Conservation (phyloP, 1,140 invertebrate genomes). For the Trypoxylus dichotomus region DNA sequence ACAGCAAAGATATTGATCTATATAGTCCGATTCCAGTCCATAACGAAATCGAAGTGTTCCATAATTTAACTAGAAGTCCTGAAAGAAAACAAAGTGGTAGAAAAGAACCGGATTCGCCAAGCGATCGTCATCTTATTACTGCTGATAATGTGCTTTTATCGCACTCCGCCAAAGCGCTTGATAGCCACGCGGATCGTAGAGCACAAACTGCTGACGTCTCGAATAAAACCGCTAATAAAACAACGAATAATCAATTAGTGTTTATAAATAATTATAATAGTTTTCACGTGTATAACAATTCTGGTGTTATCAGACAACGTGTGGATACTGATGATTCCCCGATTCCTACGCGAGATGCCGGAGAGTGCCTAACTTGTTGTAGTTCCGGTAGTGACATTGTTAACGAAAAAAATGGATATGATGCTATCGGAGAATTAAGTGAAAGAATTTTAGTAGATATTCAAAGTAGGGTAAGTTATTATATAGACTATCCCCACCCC, state of each 20-base stretch:
- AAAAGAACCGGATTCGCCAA: not conserved
- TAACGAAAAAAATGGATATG: conserved; percentile 54
- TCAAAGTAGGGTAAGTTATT: conserved; percentile 57
- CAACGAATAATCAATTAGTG: conserved; percentile 21
- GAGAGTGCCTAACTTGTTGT: conserved; percentile 46
- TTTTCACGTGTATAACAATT: conserved; percentile 36
- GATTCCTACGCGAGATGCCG: conserved; percentile 38
- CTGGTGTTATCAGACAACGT: not conserved
- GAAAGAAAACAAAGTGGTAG: conserved; percentile 32
- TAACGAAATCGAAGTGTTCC: conserved; percentile 63
- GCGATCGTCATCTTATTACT: conserved; percentile 28
- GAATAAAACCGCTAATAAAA: not conserved
- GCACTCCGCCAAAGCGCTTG: not conserved
- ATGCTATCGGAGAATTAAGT: conserved; percentile 58
- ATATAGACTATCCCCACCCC: too few relatives aligned
- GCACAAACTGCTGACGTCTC: conserved; percentile 29
- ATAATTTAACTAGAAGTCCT: conserved; percentile 58
- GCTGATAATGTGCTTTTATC: conserved; percentile 26
- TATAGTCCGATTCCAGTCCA: conserved; percentile 56
- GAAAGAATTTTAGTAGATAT: conserved; percentile 57
- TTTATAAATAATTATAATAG: conserved; percentile 35
- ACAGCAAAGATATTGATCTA: not conserved
- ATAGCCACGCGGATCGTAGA: conserved; percentile 1
- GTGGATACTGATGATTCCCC: conserved; percentile 31
- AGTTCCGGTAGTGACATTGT: conserved; percentile 49